Conservation (phyloP, 1,140 invertebrate species). For the Calephelis nemesis region DNA sequence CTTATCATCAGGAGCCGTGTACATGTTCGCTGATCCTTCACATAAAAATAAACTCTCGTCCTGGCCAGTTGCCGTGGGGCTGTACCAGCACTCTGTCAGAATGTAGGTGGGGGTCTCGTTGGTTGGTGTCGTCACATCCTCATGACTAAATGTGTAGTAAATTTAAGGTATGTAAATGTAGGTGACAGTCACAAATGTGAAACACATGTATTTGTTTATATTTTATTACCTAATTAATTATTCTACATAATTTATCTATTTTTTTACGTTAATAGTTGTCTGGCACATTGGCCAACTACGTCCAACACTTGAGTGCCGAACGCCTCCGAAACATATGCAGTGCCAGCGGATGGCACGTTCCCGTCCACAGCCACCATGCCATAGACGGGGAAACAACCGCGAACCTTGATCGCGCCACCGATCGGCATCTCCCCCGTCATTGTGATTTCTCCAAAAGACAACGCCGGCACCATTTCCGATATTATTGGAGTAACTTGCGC, state of each 20-base stretch:
- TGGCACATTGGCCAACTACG: conserved; percentile 35
- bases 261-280: conserved; percentile 31
- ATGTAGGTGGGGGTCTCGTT: too few species aligned
- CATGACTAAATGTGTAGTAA: too few species aligned
- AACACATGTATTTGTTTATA: conserved; percentile 3
- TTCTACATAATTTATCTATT: conserved; percentile 4
- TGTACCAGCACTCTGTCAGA: too few species aligned
- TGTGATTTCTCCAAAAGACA: conserved; percentile 59
- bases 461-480: conserved; percentile 53
- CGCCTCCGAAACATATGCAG: conserved; percentile 40
- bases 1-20: too few species aligned
- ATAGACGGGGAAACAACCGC: conserved; percentile 64
- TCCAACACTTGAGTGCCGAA: conserved; percentile 45
- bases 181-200: too few species aligned
- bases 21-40: too few species aligned
- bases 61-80: too few species aligned
- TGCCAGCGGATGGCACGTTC: conserved; percentile 51
- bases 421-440: conserved; percentile 59
- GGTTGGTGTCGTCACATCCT: too few species aligned
- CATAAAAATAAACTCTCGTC: too few species aligned
- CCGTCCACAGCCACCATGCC: conserved; percentile 60
- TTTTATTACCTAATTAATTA: conserved; percentile 12
- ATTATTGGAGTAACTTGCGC: conserved; percentile 46
- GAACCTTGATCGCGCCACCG: conserved; percentile 58
- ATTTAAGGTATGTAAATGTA: too few species aligned